Base-by-base conservation (phyloP, 1,140 invertebrate genomes). In the Cotesia chilonis region DNA sequence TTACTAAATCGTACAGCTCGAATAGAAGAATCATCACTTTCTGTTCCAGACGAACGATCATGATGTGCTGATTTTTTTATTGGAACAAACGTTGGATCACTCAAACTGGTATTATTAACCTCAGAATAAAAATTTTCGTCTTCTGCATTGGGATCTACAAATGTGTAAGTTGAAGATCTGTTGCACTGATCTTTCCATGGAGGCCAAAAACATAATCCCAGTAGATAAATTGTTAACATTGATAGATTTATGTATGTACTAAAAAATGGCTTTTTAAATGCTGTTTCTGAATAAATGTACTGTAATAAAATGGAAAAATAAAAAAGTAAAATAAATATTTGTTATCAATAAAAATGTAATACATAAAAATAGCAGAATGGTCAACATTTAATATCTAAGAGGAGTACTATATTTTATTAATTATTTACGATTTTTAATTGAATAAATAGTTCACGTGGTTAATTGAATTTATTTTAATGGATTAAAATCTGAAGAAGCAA, bases 241-340 rank as follows among this genome's bases (percentile, higher is more conserved):
- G 92, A 93, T 7, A 94, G 96, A 85, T 96, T 96, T 47, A 95
- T 85, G 83, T 95, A 97, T 5, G 95, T 95, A 76, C 90, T 95
- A 84, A 96, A 96, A 86, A 95, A 96, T 68, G 95, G 94, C 79
- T 96, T 96, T 80, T 94, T 89, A 81, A 90, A 96, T 20, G 92
- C 87, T 80, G 91, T 91, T 87, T 94, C 89, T 75, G 91, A 89
- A 80, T 95, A 96, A 63, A 96, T 90, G 85, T 94, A 95, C 94
- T 96, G 87, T 67, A 90, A 90, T 71, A 61, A 67, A 83, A 78
- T 74, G 69, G 65, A 72, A 76, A 47, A 61, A 72, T 36, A 10
- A 63, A 37, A 10, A 61, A 65, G 63, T 10, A 4, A 54, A 51
- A 68, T 52, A 52, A 10, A 4, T 28, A 35, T 2, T 20, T 59